Evolutionary conservation across 2,888 invertebrate genomes (phyloP).

Genomic region (Xanthorhoe designata): DNA sequence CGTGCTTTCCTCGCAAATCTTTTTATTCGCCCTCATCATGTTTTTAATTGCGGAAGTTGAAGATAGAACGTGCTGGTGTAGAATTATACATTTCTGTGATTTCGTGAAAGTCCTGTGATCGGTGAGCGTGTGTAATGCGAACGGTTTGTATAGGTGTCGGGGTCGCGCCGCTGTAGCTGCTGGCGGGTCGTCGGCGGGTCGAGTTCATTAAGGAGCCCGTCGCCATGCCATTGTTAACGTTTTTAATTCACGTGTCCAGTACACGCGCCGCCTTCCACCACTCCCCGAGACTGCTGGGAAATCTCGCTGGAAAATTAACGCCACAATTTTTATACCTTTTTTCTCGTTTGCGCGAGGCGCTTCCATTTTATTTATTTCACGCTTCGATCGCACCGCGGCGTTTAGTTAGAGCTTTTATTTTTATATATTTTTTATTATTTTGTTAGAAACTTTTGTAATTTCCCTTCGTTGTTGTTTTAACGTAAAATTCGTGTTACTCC

Average conservation of each 20-base stretch:
- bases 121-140: slow-evolving; percentile 48
- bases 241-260: slow-evolving; percentile 84
- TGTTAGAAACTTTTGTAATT: slow-evolving; percentile 65
- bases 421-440: slow-evolving; percentile 55
- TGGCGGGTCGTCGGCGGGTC: slow-evolving; percentile 51
- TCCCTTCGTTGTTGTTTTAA: slow-evolving; percentile 47
- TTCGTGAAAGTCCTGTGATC: slow-evolving; percentile 34
- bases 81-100: slow-evolving; percentile 35
- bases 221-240: slow-evolving; percentile 80
- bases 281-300: slow-evolving; percentile 76
- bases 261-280: slow-evolving; percentile 73
- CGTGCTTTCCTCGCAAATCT: slow-evolving; percentile 17
- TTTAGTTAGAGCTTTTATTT: slow-evolving; percentile 72
- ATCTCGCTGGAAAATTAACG: slow-evolving; percentile 84
- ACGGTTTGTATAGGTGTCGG: slow-evolving; percentile 45
- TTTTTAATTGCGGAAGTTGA: slow-evolving; percentile 36
- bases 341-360: slow-evolving; percentile 72
- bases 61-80: slow-evolving; percentile 34
- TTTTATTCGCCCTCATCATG: slow-evolving; percentile 33
- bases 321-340: slow-evolving; percentile 76
- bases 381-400: slow-evolving; percentile 75
- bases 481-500: slow-evolving; percentile 34
- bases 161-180: slow-evolving; percentile 36
- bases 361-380: slow-evolving; percentile 81
- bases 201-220: slow-evolving; percentile 78